Evolutionary conservation across 2,113 vertebrate genomes (phyloP), one percentile per base, ranked within the genome.

Genomic region (Siniperca chuatsi): DNA sequence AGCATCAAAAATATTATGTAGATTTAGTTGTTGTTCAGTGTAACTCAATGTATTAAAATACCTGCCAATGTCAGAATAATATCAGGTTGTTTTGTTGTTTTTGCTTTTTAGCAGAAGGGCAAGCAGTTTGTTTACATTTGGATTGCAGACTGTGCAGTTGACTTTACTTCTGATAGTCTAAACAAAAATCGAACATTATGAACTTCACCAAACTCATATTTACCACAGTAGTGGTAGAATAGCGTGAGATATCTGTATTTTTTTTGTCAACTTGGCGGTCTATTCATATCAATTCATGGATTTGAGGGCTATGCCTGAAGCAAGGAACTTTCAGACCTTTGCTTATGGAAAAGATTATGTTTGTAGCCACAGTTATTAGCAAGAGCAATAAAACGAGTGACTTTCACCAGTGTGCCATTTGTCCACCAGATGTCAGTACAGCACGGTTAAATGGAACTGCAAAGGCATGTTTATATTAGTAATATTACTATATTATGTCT

Each of bases 381-480:
- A 23, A 60, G 7, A 71, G 11, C 9, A 33, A 52, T 13, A 60
- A 29, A 42, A 42, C 1, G 0, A 12, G 23, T 48, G 4, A 65
- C 48, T 29, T 5, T 50, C 37, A n/a, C 6, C 11, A 33, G 55
- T 4, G 11, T 66, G 1, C 8, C 35, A 65, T 8, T 7, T 68
- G 60, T 80, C 91, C 92, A 86, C 86, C 46, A 88, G 92, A 81
- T 89, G 92, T 87, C 91, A 92, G 86, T 69, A 62, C 12, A 80
- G 37, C 65, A 84, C 79, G 54, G 46, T 46, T 52, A 4, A 35
- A 64, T 4, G 10, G 1, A 76, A 13, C 18, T 21, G 66, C 20
- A 42, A 75, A n/a, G 18, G 8, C 9, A 68, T 9, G n/a, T 71
- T 8, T 62, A 16, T 13, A 42, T 7, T 29, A n/a, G 6, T 25